Evolutionary conservation across 2,797 vertebrate genomes (phyloP), one percentile per base, ranked within the genome.

Genomic region (Falco rusticolus): DNA sequence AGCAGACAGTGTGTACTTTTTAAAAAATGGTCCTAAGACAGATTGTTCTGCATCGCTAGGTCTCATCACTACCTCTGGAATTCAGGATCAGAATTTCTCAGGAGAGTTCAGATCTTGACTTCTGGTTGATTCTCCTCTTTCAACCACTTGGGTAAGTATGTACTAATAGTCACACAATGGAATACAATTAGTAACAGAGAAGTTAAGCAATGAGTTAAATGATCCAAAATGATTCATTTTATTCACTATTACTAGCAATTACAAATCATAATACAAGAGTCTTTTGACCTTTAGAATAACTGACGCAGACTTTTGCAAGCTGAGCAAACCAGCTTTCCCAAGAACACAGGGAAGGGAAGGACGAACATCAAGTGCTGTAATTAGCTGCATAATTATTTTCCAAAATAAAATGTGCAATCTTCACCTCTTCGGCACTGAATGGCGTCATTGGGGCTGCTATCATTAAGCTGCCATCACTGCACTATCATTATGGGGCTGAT

Each of bases 321-420:
- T 76, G 89, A 96, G 87, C 91, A 86, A 87, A 95, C 81, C 87
- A 91, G 81, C 91, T 85, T 96, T 93, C 92, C 94, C 87, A 71
- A 89, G 85, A 95, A 75, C 64, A 64, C 80, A 83, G 70, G 89
- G 80, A 94, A 96, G 95, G 93, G 60, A 88, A 78, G 12, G 91
- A 96, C 39, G 34, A 74, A 83, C 97, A 92, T 97, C 96, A 96
- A 98, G 89, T 96, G 90, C 93, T 96, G 90, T 90, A 97, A 98
- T 98, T 97, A 98, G 96, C 94, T 77, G 53, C 69, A 28, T 93
- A 86, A 97, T 97, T 96, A 97, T 97, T 97, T 97, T 96, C 92
- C 96, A 96, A 97, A 98, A 97, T 95, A 96, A 98, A 94, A 87
- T 69, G 96, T 93, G 93, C 76, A 90, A 70, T 92, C 96, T 93